phyloP scores from a whole-genome alignment of 2,888 invertebrate genomes.

The Nephrotoma appendiculata region DNA sequence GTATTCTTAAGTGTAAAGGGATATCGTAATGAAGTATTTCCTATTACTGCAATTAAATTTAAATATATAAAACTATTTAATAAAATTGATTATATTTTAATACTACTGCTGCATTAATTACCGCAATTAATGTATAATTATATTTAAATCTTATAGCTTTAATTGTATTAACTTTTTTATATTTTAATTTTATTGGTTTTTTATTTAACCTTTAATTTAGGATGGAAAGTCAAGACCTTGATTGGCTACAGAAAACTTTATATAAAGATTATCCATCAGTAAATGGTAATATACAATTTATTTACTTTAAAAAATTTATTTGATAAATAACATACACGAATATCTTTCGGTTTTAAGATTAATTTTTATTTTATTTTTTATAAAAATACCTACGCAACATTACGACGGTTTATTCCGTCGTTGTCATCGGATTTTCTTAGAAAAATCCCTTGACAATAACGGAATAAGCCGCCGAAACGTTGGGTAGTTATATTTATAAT shows the following conservation, averaged over 20 bases:
- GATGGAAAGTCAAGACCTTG: no score
- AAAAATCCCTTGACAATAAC: no score
- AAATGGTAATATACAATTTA: neutral
- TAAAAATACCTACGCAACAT: no score
- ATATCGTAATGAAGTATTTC: neutral
- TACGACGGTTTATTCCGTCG: no score
- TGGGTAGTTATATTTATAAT: no score
- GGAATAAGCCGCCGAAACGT: no score
- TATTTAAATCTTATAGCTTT: neutral
- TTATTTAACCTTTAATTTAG: neutral
- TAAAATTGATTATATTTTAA: neutral
- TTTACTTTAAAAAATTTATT: neutral
- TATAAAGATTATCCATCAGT: neutral
- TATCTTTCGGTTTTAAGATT: no score
- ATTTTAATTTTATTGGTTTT: neutral
- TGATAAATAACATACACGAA: neutral
- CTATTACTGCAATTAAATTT: neutral
- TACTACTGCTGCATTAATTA: neutral
- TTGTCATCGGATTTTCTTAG: no score
- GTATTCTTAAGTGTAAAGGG: neutral
- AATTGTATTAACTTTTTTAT: neutral
- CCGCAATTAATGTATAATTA: neutral
- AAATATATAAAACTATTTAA: neutral
- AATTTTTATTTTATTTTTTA: no score
- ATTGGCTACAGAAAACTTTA: neutral